Conservation (phyloP, 1,140 invertebrate genomes). For the Caenorhabditis remanei region DNA sequence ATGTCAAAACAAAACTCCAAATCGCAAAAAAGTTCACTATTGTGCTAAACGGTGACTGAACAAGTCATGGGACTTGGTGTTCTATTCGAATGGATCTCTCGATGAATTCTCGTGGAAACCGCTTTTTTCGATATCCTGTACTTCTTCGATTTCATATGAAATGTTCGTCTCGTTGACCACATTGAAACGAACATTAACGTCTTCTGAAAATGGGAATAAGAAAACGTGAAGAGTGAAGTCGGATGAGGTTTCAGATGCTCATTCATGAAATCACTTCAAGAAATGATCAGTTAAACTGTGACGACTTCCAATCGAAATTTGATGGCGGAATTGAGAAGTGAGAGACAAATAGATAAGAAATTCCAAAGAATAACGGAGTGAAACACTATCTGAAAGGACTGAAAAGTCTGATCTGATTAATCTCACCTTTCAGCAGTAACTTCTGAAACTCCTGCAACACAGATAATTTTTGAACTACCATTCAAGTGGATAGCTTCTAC, state of each 20-base stretch:
- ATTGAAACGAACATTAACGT: neutral
- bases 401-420: neutral
- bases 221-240: neutral
- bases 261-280: neutral
- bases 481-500: neutral
- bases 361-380: neutral
- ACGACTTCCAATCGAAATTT: neutral
- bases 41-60: neutral
- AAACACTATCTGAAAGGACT: conserved; percentile 1
- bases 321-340: neutral
- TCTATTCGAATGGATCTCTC: neutral
- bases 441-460: neutral
- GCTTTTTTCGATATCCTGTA: neutral
- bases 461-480: neutral
- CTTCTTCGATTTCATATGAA: neutral
- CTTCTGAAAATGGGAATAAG: neutral
- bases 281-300: neutral
- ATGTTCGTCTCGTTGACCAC: neutral
- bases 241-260: neutral
- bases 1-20: conserved; percentile 6
- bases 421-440: neutral
- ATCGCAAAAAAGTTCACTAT: conserved; percentile 10
- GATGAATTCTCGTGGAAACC: neutral
- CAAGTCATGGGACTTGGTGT: neutral
- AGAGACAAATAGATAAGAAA: neutral